phyloP scores from a whole-genome alignment of 2,888 invertebrate genomes.

The Agrypnus murinus region DNA sequence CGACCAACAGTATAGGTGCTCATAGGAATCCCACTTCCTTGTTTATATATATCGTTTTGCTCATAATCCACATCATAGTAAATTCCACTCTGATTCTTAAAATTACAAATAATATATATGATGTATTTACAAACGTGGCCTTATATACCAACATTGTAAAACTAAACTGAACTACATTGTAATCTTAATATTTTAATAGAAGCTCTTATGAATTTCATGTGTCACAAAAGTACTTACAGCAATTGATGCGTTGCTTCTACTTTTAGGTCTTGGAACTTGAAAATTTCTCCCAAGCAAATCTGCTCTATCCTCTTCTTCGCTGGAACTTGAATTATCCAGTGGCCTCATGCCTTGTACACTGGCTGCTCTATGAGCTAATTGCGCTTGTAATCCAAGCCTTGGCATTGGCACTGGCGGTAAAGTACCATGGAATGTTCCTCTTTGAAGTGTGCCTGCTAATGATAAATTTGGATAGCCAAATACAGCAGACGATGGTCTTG shows the following conservation, averaged over 20 bases:
- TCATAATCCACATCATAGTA: conserved; percentile 94
- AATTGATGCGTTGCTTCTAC: conserved; percentile 80
- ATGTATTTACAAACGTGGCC: neutral
- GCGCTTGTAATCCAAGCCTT: conserved; percentile 73
- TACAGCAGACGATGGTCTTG: conserved; percentile 88
- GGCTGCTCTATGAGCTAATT: conserved; percentile 64
- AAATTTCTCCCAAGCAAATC: conserved; percentile 83
- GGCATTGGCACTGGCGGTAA: conserved; percentile 85
- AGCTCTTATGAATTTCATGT: too few species aligned
- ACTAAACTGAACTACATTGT: too few species aligned
- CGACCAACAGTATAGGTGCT: conserved; percentile 89
- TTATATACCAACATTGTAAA: too few species aligned
- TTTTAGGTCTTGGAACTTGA: conserved; percentile 88
- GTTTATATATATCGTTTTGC: conserved; percentile 74
- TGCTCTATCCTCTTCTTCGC: conserved; percentile 82
- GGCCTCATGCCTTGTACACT: conserved; percentile 69
- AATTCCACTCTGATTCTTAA: conserved; percentile 91
- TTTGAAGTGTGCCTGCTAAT: conserved; percentile 71
- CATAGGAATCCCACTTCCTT: conserved; percentile 81
- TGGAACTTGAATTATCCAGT: conserved; percentile 75
- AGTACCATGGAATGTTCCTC: conserved; percentile 72
- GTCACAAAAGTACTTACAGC: conserved; percentile 69
- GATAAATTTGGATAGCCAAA: conserved; percentile 83
- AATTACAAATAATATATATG: conserved; percentile 53
- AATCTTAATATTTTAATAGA: too few species aligned